These are phyloP conservation scores for Oryzaephilus surinamensis DNA, from an alignment of 1,140 invertebrate genomes.

Conservation along the genomic window DNA sequence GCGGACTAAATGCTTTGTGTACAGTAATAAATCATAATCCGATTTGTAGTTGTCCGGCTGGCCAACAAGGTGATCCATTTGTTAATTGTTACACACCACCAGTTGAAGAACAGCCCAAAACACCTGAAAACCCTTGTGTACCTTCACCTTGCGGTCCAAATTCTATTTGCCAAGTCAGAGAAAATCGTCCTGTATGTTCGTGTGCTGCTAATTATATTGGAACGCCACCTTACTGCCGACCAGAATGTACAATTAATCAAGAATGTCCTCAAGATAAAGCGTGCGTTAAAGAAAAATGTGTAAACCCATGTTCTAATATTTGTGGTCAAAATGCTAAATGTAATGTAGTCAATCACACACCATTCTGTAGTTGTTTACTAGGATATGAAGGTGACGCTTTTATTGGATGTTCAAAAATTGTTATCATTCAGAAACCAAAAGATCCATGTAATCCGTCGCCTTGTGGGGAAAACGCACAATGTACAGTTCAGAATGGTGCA, in stretches of 20 bases:
- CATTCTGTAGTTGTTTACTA: conserved; percentile 63
- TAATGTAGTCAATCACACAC: conserved; percentile 68
- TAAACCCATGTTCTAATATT: conserved; percentile 59
- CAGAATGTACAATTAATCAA: conserved; percentile 63
- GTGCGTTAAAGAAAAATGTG: conserved; percentile 70
- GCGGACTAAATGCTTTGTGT: conserved; percentile 63
- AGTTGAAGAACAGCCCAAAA: conserved; percentile 34
- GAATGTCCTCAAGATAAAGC: conserved; percentile 64
- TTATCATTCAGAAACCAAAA: too few relatives aligned
- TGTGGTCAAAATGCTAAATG: conserved; percentile 74
- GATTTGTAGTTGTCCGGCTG: conserved; percentile 64
- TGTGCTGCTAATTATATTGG: conserved; percentile 65
- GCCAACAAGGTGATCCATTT: conserved; percentile 70
- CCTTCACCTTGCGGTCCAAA: conserved; percentile 77
- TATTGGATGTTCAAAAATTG: conserved; percentile 55
- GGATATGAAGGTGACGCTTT: conserved; percentile 76
- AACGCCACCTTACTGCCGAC: conserved; percentile 59
- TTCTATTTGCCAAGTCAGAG: conserved; percentile 71
- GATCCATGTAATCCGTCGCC: conserved; percentile 69
- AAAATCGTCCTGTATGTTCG: conserved; percentile 65
- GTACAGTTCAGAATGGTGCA: conserved; percentile 52
- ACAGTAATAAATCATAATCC: conserved; percentile 72
- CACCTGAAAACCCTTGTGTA: conserved; percentile 55
- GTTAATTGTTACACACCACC: conserved; percentile 50
- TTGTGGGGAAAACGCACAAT: conserved; percentile 72